Percentiles rank a stretch among this genome's conserved stretches.
phyloP scores from a whole-genome alignment of 2,888 invertebrate genomes.

The Chymomyza procnemis region DNA sequence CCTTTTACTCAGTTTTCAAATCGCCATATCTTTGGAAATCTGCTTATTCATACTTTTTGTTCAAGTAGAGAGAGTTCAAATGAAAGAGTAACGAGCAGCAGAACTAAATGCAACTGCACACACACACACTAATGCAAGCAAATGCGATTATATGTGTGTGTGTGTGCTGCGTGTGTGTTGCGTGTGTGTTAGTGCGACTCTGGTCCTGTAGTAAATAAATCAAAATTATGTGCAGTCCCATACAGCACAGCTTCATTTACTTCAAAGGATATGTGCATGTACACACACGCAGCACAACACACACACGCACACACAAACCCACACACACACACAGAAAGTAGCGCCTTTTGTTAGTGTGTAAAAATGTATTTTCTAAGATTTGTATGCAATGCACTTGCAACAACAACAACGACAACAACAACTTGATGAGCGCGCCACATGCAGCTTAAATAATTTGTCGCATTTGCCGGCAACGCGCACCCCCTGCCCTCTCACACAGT shows the following conservation, averaged over 20 bases:
- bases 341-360: neutral
- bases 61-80: too few relatives aligned
- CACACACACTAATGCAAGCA: too few relatives aligned
- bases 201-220: slow-evolving; percentile 2
- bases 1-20: too few relatives aligned
- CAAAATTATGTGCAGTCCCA: slow-evolving; percentile 17
- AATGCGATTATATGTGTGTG: too few relatives aligned
- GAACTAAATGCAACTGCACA: too few relatives aligned
- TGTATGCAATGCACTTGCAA: slow-evolving; percentile 16
- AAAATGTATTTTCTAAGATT: slow-evolving; percentile 27
- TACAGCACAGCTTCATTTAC: neutral
- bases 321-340: neutral
- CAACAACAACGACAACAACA: slow-evolving; percentile 1
- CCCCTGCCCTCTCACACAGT: neutral
- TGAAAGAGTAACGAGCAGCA: too few relatives aligned
- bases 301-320: neutral
- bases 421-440: slow-evolving; percentile 35
- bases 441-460: slow-evolving; percentile 67
- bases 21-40: too few relatives aligned
- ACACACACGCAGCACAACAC: neutral
- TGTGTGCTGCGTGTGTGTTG: slow-evolving; percentile 9
- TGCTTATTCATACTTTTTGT: too few relatives aligned
- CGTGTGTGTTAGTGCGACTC: too few relatives aligned
- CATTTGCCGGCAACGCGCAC: slow-evolving; percentile 40
- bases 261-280: neutral